phyloP scores from a whole-genome alignment of 2,113 vertebrate species.

The Bos taurus region DNA sequence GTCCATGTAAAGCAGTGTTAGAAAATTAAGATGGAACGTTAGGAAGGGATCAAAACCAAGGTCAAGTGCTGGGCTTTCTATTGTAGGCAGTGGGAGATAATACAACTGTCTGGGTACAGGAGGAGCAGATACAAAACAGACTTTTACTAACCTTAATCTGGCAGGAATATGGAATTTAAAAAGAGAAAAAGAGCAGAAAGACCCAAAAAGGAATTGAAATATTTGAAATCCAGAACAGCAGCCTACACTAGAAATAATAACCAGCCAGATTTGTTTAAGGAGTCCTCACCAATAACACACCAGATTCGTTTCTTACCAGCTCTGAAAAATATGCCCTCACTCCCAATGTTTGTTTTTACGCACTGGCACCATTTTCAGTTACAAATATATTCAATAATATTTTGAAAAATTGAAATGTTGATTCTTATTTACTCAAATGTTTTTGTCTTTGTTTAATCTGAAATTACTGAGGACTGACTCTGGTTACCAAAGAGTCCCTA shows the following conservation, averaged over 20 bases:
- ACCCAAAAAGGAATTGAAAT: not conserved
- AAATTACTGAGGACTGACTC: not conserved
- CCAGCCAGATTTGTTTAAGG: conserved; percentile 52
- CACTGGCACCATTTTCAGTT: conserved; percentile 20
- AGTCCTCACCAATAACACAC: not conserved
- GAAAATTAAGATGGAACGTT: not conserved
- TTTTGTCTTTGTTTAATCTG: not conserved
- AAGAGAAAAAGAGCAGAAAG: not conserved
- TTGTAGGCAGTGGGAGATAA: not conserved
- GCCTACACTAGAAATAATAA: conserved; percentile 21
- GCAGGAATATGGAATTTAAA: not conserved
- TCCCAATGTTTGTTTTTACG: conserved; percentile 42
- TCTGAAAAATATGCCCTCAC: not conserved
- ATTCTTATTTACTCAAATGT: not conserved
- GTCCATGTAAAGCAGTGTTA: not conserved
- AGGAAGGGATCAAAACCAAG: not conserved
- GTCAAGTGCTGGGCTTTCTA: not conserved
- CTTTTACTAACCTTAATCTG: not conserved
- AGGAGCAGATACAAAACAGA: not conserved
- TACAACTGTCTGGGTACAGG: not conserved
- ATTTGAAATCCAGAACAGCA: conserved; percentile 55
- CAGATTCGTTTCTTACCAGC: conserved; percentile 61
- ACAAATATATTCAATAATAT: conserved; percentile 28
- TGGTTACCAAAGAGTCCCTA: not conserved
- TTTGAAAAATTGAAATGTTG: conserved; percentile 1